Evolutionary conservation across 2,888 invertebrate species (phyloP), one percentile per base, ranked within the genome.

Genomic region (Sipha maydis): DNA sequence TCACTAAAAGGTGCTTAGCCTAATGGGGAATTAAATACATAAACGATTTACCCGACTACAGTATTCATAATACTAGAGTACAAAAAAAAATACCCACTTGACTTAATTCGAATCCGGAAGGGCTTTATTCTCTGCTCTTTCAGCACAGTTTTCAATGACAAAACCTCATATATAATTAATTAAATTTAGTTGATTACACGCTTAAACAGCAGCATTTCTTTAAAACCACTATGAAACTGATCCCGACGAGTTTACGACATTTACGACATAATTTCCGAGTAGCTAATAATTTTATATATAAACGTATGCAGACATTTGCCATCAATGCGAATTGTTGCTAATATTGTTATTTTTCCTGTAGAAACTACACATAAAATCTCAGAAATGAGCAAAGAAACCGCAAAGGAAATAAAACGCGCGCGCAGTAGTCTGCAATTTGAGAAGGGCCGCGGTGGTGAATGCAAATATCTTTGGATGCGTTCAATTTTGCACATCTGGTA

Each of bases 401-500:
- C 76, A 3, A 41, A n/a, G 61, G 88, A 75, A 82, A 82, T 82
- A 88, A 88, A 88, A 82, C 56, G 31, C 73, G 25, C 38, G 38
- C 9, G n/a, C 56, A 14, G 14, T 19, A 21, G 83, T 73, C 54
- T 34, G 34, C 25, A 34, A 34, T 21, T 3, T 19, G 34, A 14
- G 31, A 31, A 11, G 41, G 31, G 77, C 25, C 11, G 56, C 31
- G 56, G 71, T 41, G 78, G 41, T n/a, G 56, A 41, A 88, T 88
- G 88, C 88, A 88, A 88, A 88, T 88, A 76, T 88, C 88, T 86
- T 80, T 41, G 73, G 75, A 82, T 75, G 80, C 88, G 75, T 88
- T 88, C 88, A 88, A 88, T 88, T 88, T 88, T 67, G 88, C 88
- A 76, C 88, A 88, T 88, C 88, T 88, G 88, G 88, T 88, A 88